Evolutionary conservation across 2,113 vertebrate species (phyloP).

Genomic region (Fukomys damarensis): DNA sequence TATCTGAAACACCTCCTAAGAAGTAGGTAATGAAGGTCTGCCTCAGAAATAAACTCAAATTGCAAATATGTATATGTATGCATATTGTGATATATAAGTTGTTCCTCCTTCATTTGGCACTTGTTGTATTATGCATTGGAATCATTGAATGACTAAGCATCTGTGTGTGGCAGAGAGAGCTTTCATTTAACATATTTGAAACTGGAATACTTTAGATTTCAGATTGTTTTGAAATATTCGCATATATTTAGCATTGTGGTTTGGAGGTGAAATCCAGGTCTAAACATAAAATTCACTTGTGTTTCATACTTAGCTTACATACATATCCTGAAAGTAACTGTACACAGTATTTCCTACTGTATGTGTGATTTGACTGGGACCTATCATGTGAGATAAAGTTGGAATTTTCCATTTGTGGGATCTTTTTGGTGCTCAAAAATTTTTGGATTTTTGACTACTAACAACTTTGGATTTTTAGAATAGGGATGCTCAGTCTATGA

Average conservation of each 20-base stretch:
- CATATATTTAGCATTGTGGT: background rate
- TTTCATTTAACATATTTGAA: background rate
- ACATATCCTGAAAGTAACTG: background rate
- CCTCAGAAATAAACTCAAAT: conserved; percentile 26
- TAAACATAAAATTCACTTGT: background rate
- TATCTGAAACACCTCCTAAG: background rate
- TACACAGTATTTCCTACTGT: background rate
- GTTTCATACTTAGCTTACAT: background rate
- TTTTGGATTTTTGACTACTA: background rate
- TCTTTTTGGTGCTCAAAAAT: background rate
- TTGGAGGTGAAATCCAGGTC: no score
- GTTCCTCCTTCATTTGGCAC: background rate
- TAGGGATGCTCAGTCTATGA: background rate
- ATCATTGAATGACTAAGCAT: background rate
- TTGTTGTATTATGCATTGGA: background rate
- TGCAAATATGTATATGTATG: background rate
- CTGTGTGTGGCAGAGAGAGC: background rate
- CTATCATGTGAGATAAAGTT: background rate
- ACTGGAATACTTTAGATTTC: background rate
- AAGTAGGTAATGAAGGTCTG: background rate
- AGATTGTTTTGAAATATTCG: background rate
- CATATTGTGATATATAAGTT: background rate
- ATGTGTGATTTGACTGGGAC: background rate
- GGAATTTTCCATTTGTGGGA: background rate
- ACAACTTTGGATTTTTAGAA: background rate